Percentiles rank a stretch among this genome's conserved stretches.
Conservation (phyloP, 2,113 vertebrate genomes). For the Anolis carolinensis region DNA sequence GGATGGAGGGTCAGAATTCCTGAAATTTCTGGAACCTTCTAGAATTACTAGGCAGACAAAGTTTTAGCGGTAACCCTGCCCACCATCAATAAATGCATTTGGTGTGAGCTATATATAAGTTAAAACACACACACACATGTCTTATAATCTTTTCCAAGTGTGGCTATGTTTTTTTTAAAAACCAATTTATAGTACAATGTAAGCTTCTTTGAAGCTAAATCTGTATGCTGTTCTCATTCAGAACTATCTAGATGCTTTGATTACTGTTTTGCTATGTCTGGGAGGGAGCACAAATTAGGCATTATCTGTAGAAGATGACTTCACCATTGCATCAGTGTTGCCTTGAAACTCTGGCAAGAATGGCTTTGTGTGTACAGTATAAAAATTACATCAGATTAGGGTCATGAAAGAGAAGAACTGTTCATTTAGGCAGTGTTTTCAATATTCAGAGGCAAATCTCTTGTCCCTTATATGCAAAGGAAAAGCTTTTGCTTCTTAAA, state of each 20-base stretch:
- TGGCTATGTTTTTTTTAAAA: neutral
- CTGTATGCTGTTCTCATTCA: constrained; percentile 34
- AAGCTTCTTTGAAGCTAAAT: constrained; percentile 23
- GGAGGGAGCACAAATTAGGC: neutral
- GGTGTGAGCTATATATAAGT: too few species aligned
- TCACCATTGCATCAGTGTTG: neutral
- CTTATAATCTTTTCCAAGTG: neutral
- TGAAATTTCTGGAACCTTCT: too few species aligned
- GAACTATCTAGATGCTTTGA: neutral
- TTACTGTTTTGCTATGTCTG: neutral
- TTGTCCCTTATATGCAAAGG: constrained; percentile 10
- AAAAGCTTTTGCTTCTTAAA: neutral
- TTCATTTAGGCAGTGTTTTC: neutral
- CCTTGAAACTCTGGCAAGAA: neutral
- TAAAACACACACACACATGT: too few species aligned
- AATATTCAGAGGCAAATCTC: neutral
- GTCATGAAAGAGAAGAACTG: neutral
- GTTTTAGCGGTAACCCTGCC: too few species aligned
- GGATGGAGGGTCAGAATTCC: too few species aligned
- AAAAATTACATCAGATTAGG: neutral
- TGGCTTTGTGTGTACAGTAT: neutral
- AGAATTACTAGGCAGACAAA: too few species aligned
- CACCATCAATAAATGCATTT: too few species aligned
- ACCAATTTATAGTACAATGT: neutral
- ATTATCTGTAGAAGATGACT: neutral